Percentiles rank a stretch among this genome's conserved stretches.
These are phyloP conservation scores for Drosophila busckii DNA, from an alignment of 1,140 invertebrate species.

Conservation along the genomic window DNA sequence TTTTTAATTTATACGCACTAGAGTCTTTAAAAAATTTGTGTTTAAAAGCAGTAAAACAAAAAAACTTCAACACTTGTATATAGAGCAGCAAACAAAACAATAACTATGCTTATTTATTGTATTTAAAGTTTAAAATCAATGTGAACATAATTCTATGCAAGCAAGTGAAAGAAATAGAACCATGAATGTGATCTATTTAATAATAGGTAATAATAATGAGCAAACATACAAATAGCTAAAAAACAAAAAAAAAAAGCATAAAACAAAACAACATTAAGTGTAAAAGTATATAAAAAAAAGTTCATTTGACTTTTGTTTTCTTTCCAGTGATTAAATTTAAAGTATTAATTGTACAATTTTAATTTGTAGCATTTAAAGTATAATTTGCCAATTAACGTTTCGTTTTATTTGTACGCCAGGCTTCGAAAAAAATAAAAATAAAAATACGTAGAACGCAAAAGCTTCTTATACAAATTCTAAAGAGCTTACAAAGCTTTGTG, in stretches of 20 bases:
- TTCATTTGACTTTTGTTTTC: constrained; percentile 7
- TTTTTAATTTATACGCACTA: too few relatives aligned
- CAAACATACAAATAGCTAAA: neutral
- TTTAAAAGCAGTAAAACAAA: neutral
- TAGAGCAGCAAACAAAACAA: constrained; percentile 53
- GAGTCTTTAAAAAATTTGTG: too few relatives aligned
- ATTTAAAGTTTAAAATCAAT: constrained; percentile 50
- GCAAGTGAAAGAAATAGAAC: constrained; percentile 75
- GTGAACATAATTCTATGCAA: constrained; percentile 63
- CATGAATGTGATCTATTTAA: constrained; percentile 79
- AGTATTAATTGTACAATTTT: constrained; percentile 44
- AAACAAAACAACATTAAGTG: constrained; percentile 11
- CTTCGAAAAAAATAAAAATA: constrained; percentile 32
- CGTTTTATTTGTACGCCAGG: constrained; percentile 16
- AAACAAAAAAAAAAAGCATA: constrained; percentile 17
- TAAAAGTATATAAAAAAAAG: constrained; percentile 4
- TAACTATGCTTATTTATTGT: constrained; percentile 39
- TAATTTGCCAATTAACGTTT: constrained; percentile 13
- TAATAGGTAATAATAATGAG: constrained; percentile 37
- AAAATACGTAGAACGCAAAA: constrained; percentile 16
- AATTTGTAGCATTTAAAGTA: constrained; percentile 50
- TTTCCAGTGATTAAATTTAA: constrained; percentile 2
- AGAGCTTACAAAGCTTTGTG: constrained; percentile 29
- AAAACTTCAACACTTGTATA: constrained; percentile 44
- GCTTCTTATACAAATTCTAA: too few relatives aligned